Conservation (phyloP, 2,888 invertebrate species). For the Congeria kusceri region DNA sequence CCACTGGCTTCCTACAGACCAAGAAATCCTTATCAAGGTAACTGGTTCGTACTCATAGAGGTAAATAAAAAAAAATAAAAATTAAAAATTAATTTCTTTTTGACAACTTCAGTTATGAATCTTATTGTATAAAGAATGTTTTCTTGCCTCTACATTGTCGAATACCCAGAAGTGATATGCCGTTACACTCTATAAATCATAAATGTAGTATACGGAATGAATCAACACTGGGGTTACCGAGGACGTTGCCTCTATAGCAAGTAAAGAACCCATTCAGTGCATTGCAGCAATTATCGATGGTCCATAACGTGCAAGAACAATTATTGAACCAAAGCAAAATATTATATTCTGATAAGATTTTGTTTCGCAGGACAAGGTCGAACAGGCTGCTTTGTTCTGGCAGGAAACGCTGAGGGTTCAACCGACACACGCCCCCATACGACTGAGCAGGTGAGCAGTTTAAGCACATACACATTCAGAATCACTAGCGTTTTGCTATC, state of each 20-base stretch:
- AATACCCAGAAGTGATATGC: no score
- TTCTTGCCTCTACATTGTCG: no score
- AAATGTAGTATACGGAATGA: no score
- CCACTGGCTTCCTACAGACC: constrained; percentile 66
- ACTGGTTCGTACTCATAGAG: neutral
- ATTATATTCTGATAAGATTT: neutral
- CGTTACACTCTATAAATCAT: no score
- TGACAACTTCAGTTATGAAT: no score
- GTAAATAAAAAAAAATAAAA: neutral
- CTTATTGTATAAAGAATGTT: no score
- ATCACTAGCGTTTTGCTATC: no score
- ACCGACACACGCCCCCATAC: constrained; percentile 93
- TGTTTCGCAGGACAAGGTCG: constrained; percentile 86
- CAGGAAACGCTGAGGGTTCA: constrained; percentile 95
- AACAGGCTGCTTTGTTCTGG: constrained; percentile 97
- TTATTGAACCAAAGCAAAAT: neutral
- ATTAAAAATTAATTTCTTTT: neutral
- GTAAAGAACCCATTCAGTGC: no score
- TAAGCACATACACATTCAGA: no score
- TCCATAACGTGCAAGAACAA: neutral
- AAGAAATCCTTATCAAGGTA: constrained; percentile 77
- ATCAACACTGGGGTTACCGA: no score
- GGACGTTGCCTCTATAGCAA: no score
- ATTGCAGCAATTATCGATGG: neutral
- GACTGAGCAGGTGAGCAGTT: constrained; percentile 94